Percentiles rank a stretch among this genome's conserved stretches.
Evolutionary conservation across 2,113 vertebrate species (phyloP).

Genomic region (Brevimyrus niger): DNA sequence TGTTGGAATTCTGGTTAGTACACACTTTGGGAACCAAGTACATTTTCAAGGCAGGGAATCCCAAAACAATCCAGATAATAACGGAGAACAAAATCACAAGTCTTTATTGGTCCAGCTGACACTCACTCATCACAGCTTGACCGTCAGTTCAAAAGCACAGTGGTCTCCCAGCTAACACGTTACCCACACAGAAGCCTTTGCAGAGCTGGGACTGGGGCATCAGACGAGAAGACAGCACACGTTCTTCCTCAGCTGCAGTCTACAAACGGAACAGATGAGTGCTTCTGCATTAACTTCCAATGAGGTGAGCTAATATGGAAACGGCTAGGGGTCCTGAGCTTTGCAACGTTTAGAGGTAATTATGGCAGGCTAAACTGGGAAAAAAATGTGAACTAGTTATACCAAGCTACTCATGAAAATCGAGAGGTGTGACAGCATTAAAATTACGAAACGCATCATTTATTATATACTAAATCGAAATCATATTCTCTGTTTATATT

Average conservation of each 20-base stretch:
- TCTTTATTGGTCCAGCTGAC: neutral
- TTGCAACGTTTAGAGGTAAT: constrained; percentile 3
- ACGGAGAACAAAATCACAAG: neutral
- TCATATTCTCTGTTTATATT: constrained; percentile 28
- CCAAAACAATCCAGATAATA: neutral
- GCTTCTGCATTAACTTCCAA: neutral
- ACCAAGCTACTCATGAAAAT: neutral
- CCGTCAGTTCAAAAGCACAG: neutral
- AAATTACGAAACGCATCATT: constrained; percentile 6
- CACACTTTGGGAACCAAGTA: neutral
- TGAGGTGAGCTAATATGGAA: neutral
- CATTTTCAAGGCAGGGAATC: neutral
- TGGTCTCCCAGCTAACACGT: neutral
- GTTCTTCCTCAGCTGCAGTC: neutral
- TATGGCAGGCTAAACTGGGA: neutral
- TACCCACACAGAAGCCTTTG: neutral
- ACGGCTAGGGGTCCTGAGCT: neutral
- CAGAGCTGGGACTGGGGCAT: neutral
- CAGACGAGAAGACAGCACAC: neutral
- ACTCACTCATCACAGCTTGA: neutral
- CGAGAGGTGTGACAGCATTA: neutral
- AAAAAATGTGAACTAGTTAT: neutral
- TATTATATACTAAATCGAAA: constrained; percentile 16
- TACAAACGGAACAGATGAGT: neutral
- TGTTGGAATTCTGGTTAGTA: neutral